Evolutionary conservation across 2,797 vertebrate species (phyloP), one percentile per base, ranked within the genome.

Genomic region (Rhinogobio ventralis): DNA sequence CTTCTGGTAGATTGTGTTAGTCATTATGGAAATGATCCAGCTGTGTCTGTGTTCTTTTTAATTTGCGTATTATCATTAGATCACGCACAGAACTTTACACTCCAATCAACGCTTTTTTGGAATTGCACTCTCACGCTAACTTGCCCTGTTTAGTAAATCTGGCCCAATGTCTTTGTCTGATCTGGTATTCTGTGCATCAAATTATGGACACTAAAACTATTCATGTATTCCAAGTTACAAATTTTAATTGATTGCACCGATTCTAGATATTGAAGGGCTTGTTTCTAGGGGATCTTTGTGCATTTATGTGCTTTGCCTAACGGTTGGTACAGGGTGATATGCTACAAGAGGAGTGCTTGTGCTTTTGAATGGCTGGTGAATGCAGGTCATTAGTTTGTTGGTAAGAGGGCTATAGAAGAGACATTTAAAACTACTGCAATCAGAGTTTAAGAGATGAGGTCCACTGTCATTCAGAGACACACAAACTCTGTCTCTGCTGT

Each of bases 361-460:
- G 60, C 57, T 66, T 66, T 66, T 79, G 42, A 6, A 51, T 49
- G 77, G 42, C 57, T 67, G 60, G 9, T 79, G 42, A 67, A 77
- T 42, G n/a, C 1, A 77, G 55, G 55, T 42, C 23, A 17, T 60
- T 42, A 45, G 36, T 66, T 46, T 68, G 62, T 17, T 23, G 8
- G 28, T 79, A 46, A 39, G 13, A 39, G 67, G 80, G 80, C 23
- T 62, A 11, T 82, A 7, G 23, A 36, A 30, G 51, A 25, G 39
- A 77, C 28, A 13, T 83, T 51, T 76, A 49, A 39, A 30, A 79
- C 55, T 39, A 36, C 53, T 79, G 23, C 11, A 14, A 39, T 79
- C 51, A 46, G 64, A 49, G 75, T 76, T 78, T 20, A 51, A 84
- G 75, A 84, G 67, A 84, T 49, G 74, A 84, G 66, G 46, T 77